Evolutionary conservation across 1,140 invertebrate species (phyloP).

Genomic region (Trachymyrmex cornetzi): DNA sequence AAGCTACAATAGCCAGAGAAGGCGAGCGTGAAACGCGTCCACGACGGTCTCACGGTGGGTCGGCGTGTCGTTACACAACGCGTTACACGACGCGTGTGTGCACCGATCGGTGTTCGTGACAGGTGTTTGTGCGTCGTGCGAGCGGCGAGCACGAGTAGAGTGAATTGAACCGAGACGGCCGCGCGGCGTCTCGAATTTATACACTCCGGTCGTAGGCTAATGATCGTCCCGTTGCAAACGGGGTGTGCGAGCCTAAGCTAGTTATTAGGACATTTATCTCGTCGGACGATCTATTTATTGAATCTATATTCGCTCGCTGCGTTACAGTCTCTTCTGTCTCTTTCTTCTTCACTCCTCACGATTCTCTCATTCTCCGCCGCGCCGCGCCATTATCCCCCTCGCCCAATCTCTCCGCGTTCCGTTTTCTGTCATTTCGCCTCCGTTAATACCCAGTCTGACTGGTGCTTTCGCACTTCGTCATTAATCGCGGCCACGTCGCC

Average conservation of each 20-base stretch:
- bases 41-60: slow-evolving; percentile 71
- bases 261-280: slow-evolving; percentile 58
- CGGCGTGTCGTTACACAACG: slow-evolving; percentile 66
- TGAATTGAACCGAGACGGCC: slow-evolving; percentile 25
- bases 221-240: slow-evolving; percentile 37
- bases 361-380: background rate
- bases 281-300: slow-evolving; percentile 64
- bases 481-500: slow-evolving; percentile 62
- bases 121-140: slow-evolving; percentile 58
- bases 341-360: background rate
- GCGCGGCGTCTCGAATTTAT: slow-evolving; percentile 49
- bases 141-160: background rate
- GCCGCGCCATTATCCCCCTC: slow-evolving; percentile 34
- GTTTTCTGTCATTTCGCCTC: slow-evolving; percentile 49
- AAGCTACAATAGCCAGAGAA: slow-evolving; percentile 47
- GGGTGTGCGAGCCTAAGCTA: slow-evolving; percentile 27
- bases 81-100: slow-evolving; percentile 23
- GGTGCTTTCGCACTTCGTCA: slow-evolving; percentile 34
- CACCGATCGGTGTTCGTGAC: slow-evolving; percentile 47
- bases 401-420: slow-evolving; percentile 29
- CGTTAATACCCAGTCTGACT: slow-evolving; percentile 23
- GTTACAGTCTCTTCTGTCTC: too few species aligned
- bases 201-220: slow-evolving; percentile 45
- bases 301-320: slow-evolving; percentile 32
- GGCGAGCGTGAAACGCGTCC: slow-evolving; percentile 58